Base-by-base conservation (phyloP, 1,140 invertebrate species). In the Aphelinus atriplicis region DNA sequence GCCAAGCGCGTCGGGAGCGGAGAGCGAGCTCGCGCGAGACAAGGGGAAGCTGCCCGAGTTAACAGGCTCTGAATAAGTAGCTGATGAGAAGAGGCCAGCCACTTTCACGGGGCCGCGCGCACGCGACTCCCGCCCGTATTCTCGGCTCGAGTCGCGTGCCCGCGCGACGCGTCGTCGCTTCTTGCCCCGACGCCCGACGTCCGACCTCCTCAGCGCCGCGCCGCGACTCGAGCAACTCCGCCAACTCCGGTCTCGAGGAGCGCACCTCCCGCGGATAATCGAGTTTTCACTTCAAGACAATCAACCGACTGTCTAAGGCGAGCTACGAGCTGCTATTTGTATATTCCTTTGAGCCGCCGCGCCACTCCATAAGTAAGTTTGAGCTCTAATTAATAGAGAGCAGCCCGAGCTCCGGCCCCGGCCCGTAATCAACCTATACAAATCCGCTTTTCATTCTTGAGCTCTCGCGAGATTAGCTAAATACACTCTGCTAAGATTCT, bases 11-110 rank as follows among this genome's bases (percentile, higher is more conserved):
- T 26, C 26, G 26, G 26, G 26, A 26, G 26, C 26, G 26, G 26
- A 26, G 26, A 26, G 26, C 26, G 26, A 26, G 26, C 26, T 26
- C 26, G 26, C 26, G 26, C 26, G 26, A 26, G 26, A 26, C 26
- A 26, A 26, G 26, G 26, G 26, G 26, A 26, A 26, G 26, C 26
- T 26, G 26, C 26, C 26, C 26, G 26, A 26, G 26, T 82, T 83
- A 85, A 85, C 82, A 80, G 84, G 80, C 78, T 79, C 78, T 81
- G 82, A 84, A 85, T 85, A 83, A 84, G 79, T 75, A 72, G 75
- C 77, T 69, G 77, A 81, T 77, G 80, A 75, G 65, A 70, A 74
- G 76, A 60, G 58, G 76, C 77, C 79, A 78, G 77, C 76, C 82
- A 83, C 72, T 84, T 78, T 79, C 66, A 77, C 66, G 74, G 67